These are phyloP conservation scores for Origma solitaria DNA, from an alignment of 2,113 vertebrate species.

Conservation along the genomic window DNA sequence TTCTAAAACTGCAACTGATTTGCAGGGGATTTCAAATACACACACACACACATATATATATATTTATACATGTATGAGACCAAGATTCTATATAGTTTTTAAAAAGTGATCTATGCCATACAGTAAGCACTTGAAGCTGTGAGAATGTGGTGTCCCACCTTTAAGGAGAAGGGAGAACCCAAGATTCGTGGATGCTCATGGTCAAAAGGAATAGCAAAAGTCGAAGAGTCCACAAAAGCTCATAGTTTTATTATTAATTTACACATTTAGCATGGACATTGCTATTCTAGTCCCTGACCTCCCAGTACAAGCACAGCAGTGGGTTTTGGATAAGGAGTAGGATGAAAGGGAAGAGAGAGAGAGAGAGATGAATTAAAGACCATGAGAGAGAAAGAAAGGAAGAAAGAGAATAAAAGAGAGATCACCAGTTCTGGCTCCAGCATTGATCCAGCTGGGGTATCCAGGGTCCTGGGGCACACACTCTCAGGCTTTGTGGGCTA, in stretches of 20 bases:
- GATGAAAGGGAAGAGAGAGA: neutral
- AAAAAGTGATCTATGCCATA: neutral
- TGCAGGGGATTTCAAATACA: neutral
- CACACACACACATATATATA: fast-evolving
- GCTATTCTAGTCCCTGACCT: neutral
- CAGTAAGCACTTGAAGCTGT: neutral
- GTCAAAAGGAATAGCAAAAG: neutral
- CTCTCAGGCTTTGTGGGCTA: fast-evolving
- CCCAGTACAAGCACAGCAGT: neutral
- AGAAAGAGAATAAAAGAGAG: neutral
- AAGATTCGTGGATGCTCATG: fast-evolving
- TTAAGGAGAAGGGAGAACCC: neutral
- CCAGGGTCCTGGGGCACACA: fast-evolving
- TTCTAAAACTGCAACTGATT: neutral
- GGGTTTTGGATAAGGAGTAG: neutral
- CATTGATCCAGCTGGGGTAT: neutral
- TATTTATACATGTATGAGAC: no score
- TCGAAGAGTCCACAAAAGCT: neutral
- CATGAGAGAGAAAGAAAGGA: neutral
- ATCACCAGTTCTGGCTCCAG: neutral
- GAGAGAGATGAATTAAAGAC: neutral
- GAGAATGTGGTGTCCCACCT: neutral
- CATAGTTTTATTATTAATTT: neutral
- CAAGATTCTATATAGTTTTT: neutral
- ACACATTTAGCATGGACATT: neutral